phyloP scores from a whole-genome alignment of 2,113 vertebrate species.

The Psilopsiagon aurifrons region DNA sequence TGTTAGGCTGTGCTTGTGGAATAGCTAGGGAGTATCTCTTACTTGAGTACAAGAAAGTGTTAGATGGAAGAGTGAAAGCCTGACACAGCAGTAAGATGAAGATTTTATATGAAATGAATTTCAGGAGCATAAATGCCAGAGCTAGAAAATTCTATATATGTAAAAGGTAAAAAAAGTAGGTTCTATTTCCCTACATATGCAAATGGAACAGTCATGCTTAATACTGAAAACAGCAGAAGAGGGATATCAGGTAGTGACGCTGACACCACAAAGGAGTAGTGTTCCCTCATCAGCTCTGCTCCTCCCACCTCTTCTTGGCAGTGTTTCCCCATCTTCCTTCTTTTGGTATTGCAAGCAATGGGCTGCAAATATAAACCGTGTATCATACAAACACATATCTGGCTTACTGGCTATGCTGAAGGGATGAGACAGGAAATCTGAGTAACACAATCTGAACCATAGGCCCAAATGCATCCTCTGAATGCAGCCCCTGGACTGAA shows the following conservation, averaged over 20 bases:
- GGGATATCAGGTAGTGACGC: neutral
- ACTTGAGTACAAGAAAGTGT: neutral
- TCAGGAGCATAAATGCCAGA: neutral
- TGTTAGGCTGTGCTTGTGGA: neutral
- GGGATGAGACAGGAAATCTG: neutral
- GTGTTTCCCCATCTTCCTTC: neutral
- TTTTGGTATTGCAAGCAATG: neutral
- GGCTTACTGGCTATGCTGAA: neutral
- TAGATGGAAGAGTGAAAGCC: neutral
- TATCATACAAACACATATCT: neutral
- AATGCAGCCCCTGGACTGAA: neutral
- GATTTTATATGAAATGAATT: conserved; percentile 14
- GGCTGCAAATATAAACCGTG: neutral
- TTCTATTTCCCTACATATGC: conserved; percentile 7
- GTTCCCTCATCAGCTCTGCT: neutral
- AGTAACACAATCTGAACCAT: neutral
- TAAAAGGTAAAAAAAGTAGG: conserved; percentile 17
- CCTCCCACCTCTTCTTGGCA: neutral
- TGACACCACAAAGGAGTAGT: neutral
- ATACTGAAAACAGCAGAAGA: conserved; percentile 3
- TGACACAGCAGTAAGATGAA: conserved; percentile 41
- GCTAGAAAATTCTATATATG: conserved; percentile 14
- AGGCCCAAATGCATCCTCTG: neutral
- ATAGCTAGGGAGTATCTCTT: neutral
- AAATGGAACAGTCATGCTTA: neutral